Evolutionary conservation across 2,888 invertebrate genomes (phyloP).

Genomic region (Beris morrisii): DNA sequence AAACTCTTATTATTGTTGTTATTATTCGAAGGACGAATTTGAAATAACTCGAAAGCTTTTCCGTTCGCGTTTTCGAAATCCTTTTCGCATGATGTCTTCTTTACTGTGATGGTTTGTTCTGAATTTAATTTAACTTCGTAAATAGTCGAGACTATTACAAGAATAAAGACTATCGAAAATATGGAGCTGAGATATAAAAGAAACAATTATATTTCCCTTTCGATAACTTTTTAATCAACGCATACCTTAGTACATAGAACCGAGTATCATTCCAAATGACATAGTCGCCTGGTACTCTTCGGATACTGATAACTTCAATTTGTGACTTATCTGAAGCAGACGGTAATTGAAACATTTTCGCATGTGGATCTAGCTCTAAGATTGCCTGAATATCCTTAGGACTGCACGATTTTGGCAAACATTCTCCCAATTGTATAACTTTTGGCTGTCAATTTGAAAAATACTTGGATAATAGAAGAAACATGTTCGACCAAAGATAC

Average conservation of each 20-base stretch:
- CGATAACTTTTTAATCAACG: neutral
- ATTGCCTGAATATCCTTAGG: constrained; percentile 58
- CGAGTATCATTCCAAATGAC: constrained; percentile 65
- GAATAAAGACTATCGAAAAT: constrained; percentile 52
- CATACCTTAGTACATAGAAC: constrained; percentile 67
- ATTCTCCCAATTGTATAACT: constrained; percentile 72
- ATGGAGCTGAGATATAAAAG: constrained; percentile 57
- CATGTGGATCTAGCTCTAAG: constrained; percentile 54
- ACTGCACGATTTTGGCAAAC: constrained; percentile 71
- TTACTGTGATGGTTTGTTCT: constrained; percentile 5
- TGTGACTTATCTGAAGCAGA: constrained; percentile 32
- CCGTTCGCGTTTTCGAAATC: constrained; percentile 42
- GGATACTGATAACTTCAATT: constrained; percentile 62
- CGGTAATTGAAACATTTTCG: constrained; percentile 46
- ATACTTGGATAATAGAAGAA: neutral
- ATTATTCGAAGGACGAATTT: constrained; percentile 47
- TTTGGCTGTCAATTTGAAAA: constrained; percentile 59
- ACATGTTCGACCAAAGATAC: neutral
- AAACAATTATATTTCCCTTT: too few relatives aligned
- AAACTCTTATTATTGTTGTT: constrained; percentile 41
- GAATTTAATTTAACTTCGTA: constrained; percentile 63
- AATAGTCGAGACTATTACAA: constrained; percentile 64
- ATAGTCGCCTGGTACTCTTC: constrained; percentile 72
- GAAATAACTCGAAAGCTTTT: constrained; percentile 53
- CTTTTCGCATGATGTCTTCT: constrained; percentile 14